Base-by-base conservation (phyloP, 2,888 invertebrate genomes). In the Diplazon laetatorius region DNA sequence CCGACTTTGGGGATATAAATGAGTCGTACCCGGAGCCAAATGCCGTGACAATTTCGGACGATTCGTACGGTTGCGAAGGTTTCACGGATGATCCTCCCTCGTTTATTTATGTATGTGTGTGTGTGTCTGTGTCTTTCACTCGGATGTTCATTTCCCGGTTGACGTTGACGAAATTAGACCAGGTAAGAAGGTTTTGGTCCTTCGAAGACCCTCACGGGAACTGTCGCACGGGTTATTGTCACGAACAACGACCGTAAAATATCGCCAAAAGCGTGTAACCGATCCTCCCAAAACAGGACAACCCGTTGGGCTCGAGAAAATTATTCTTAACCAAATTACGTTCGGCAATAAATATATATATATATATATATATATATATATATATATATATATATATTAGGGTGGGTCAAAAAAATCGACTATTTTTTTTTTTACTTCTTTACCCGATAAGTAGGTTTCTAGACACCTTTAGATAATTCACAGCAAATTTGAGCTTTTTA, bases 41-140 rank as follows among this genome's bases (percentile, higher is more conserved):
- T 30, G 59, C 66, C 55, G 66, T 74, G 75, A 75, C 78, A 75
- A 60, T 71, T 71, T 48, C n/a, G 30, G 48, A 66, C 78, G 42
- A 71, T 63, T 65, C 18, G 3, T 52, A 55, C 60, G 52, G 74
- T 69, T 35, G 44, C 39, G 35, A 20, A 71, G 37, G 73, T 69
- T 73, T 39, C 63, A 68, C 68, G 42, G 16, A 62, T 60, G 63
- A n/a, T n/a, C n/a, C n/a, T n/a, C n/a, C n/a, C n/a, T n/a, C n/a
- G n/a, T n/a, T n/a, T n/a, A n/a, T n/a, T n/a, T n/a, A n/a, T n/a
- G n/a, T n/a, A n/a, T n/a, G n/a, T n/a, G n/a, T n/a, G n/a, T n/a
- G n/a, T n/a, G n/a, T n/a, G n/a, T n/a, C n/a, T n/a, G n/a, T n/a
- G n/a, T n/a, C n/a, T 30, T 25, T 46, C 35, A 8, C 35, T 22